Conservation (phyloP, 2,888 invertebrate genomes). For the Halictus quadricinctus region DNA sequence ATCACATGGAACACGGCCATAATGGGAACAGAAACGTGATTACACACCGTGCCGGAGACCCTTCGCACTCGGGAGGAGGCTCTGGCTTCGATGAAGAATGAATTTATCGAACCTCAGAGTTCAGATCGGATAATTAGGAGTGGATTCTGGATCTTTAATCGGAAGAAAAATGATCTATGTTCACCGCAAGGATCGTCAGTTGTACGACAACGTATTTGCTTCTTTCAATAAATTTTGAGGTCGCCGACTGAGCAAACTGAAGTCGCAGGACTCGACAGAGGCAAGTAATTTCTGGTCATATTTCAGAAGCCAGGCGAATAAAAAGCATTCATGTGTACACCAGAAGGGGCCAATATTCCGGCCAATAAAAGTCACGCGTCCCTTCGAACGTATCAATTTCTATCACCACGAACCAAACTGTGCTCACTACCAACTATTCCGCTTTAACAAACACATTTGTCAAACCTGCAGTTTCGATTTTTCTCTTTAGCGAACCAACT, state of each 20-base stretch:
- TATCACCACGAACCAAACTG: neutral
- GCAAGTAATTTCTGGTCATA: neutral
- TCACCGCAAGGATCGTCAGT: neutral
- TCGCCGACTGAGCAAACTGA: neutral
- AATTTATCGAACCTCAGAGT: neutral
- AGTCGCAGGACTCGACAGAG: neutral
- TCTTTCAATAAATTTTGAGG: neutral
- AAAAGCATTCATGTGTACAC: neutral
- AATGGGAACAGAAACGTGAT: constrained; percentile 20
- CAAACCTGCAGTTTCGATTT: too few species aligned
- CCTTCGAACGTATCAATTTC: neutral
- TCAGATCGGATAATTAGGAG: neutral
- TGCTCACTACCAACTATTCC: neutral
- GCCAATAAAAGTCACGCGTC: constrained; percentile 1
- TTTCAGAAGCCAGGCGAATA: neutral
- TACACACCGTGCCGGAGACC: constrained; percentile 9
- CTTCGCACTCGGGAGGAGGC: neutral
- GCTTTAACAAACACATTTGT: neutral
- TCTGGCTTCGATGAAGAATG: neutral
- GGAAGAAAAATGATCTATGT: neutral
- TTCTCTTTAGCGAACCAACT: too few species aligned
- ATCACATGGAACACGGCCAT: neutral
- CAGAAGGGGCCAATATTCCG: neutral
- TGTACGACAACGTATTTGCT: neutral
- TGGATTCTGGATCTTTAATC: too few species aligned